phyloP scores from a whole-genome alignment of 2,888 invertebrate species.

The Athetis lepigone region DNA sequence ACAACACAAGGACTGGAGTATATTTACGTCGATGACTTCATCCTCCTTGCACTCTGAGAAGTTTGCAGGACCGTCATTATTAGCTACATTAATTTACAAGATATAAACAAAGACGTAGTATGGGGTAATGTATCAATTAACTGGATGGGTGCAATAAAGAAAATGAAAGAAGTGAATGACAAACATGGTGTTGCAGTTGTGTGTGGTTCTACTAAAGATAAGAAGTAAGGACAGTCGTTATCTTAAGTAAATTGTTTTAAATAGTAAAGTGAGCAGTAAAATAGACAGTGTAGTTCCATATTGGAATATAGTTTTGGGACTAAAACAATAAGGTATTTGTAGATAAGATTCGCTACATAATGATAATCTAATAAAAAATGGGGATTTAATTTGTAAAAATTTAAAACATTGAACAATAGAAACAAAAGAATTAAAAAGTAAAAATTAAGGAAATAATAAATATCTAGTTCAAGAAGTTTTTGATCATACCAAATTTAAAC shows the following conservation, averaged over 20 bases:
- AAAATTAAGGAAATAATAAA: too few species aligned
- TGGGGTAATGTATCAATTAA: conserved; percentile 40
- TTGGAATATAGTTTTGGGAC: too few species aligned
- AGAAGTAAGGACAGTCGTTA: conserved; percentile 9
- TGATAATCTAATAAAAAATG: too few species aligned
- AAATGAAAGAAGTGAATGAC: conserved; percentile 5
- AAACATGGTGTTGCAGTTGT: conserved; percentile 3
- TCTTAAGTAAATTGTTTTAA: conserved; percentile 6
- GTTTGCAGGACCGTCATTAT: conserved; percentile 75
- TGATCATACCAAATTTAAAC: neutral
- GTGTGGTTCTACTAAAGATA: conserved; percentile 11
- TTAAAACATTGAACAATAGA: too few species aligned
- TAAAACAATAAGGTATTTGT: too few species aligned
- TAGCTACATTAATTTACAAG: conserved; percentile 60
- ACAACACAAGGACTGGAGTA: conserved; percentile 50
- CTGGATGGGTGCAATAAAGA: conserved; percentile 10
- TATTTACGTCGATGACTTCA: conserved; percentile 82
- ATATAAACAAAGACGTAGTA: conserved; percentile 14
- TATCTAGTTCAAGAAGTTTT: neutral
- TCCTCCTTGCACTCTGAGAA: conserved; percentile 72
- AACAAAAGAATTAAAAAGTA: too few species aligned
- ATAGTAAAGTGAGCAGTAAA: neutral
- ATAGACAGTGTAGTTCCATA: neutral
- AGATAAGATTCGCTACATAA: too few species aligned
- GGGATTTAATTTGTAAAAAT: too few species aligned